Conservation (phyloP, 2,113 vertebrate genomes). For the Malurus elegans region DNA sequence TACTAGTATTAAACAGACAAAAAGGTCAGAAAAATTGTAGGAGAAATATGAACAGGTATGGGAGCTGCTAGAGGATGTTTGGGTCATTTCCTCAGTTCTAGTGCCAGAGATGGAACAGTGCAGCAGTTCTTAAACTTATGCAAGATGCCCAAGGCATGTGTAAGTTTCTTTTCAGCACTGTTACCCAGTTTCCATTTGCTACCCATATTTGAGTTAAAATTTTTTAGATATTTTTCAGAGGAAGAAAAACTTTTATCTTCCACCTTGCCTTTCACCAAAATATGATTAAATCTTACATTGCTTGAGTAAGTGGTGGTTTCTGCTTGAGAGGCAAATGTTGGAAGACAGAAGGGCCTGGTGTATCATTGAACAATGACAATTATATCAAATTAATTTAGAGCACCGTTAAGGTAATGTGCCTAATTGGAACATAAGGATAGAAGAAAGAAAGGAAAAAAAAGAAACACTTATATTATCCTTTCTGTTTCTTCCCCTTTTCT, state of each 20-base stretch:
- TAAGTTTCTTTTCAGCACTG: neutral
- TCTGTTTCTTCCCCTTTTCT: neutral
- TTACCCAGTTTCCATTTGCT: neutral
- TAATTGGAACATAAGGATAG: conserved; percentile 22
- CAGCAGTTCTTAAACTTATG: neutral
- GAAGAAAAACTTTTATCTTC: neutral
- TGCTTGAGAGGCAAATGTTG: neutral
- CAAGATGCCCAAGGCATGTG: neutral
- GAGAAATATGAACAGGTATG: neutral
- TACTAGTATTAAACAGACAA: neutral
- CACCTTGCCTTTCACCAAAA: neutral
- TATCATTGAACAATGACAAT: conserved; percentile 32
- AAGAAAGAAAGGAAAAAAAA: neutral
- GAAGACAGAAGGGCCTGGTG: neutral
- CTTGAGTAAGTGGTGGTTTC: neutral
- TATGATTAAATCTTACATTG: neutral
- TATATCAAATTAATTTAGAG: conserved; percentile 22
- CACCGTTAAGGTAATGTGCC: conserved; percentile 12
- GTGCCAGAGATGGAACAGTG: neutral
- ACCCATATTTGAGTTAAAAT: neutral
- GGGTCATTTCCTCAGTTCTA: neutral
- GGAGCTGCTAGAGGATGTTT: neutral
- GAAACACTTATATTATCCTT: neutral
- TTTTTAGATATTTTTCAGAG: neutral
- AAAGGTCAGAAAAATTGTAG: neutral